A percentile compares a stretch with the other conserved stretches of the same genome.
phyloP scores from a whole-genome alignment of 2,113 vertebrate genomes.

The Thryonomys swinderianus region DNA sequence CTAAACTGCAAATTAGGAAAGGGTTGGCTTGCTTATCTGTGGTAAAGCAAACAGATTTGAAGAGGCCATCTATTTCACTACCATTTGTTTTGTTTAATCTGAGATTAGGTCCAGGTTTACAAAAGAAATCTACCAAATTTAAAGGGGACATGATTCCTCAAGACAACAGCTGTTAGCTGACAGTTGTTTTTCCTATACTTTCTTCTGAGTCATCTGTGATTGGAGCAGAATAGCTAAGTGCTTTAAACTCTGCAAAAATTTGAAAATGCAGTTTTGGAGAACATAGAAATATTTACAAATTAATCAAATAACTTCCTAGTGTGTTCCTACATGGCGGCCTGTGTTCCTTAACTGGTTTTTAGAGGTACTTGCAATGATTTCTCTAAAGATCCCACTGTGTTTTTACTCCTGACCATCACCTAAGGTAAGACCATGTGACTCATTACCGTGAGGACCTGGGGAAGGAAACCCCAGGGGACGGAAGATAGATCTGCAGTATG shows the following conservation, averaged over 20 bases:
- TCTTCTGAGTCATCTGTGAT: slow-evolving; percentile 23
- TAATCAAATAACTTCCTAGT: background rate
- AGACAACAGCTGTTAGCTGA: background rate
- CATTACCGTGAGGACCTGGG: slow-evolving; percentile 42
- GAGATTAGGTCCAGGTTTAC: slow-evolving; percentile 46
- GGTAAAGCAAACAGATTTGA: slow-evolving; percentile 50
- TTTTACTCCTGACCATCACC: slow-evolving; percentile 41
- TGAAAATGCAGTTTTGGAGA: background rate
- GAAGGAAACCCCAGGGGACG: slow-evolving; percentile 28
- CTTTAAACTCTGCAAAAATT: background rate
- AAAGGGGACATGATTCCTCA: slow-evolving; percentile 35
- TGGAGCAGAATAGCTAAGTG: background rate
- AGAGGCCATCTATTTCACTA: slow-evolving; percentile 18
- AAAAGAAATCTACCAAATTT: slow-evolving; percentile 24
- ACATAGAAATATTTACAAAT: background rate
- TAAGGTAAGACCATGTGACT: slow-evolving; percentile 41
- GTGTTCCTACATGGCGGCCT: slow-evolving; percentile 16
- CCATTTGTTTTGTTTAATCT: slow-evolving; percentile 63
- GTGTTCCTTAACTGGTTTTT: background rate
- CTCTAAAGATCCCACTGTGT: background rate
- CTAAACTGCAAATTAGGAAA: slow-evolving; percentile 47
- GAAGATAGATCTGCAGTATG: background rate
- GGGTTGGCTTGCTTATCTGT: slow-evolving; percentile 4
- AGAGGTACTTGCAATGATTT: background rate
- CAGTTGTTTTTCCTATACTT: background rate